Conservation (phyloP, 2,113 vertebrate species). For the Miniopterus natalensis region DNA sequence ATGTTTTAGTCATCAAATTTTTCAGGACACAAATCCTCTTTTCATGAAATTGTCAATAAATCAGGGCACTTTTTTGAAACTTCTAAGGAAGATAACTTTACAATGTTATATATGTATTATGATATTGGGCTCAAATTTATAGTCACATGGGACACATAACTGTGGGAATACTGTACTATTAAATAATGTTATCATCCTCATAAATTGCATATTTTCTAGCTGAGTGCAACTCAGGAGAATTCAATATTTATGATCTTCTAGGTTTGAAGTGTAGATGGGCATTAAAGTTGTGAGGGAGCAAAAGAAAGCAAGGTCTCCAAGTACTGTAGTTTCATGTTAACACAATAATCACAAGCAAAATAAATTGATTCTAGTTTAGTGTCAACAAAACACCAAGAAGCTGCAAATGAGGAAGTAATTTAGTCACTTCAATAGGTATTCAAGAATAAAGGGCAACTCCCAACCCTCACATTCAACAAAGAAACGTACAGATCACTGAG, state of each 20-base stretch:
- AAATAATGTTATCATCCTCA: constrained; percentile 80
- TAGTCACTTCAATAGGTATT: constrained; percentile 70
- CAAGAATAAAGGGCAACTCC: constrained; percentile 37
- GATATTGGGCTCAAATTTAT: constrained; percentile 71
- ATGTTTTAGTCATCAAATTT: background rate
- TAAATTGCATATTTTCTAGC: constrained; percentile 80
- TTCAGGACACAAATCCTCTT: background rate
- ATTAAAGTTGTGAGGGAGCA: constrained; percentile 79
- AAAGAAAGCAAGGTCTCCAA: constrained; percentile 67
- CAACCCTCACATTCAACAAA: background rate
- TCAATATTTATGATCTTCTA: constrained; percentile 84
- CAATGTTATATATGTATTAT: constrained; percentile 21
- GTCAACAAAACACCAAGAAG: constrained; percentile 74
- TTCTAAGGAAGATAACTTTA: constrained; percentile 64
- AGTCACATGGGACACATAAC: constrained; percentile 75
- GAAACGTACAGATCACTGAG: constrained; percentile 1
- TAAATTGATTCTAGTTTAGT: constrained; percentile 71
- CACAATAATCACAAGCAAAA: constrained; percentile 70
- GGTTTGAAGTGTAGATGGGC: constrained; percentile 75
- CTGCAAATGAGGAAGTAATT: constrained; percentile 64
- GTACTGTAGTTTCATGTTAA: constrained; percentile 73
- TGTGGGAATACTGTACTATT: constrained; percentile 73
- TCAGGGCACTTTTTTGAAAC: constrained; percentile 71
- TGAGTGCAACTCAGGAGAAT: constrained; percentile 75
- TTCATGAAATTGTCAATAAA: constrained; percentile 65